Percentiles rank a stretch among this genome's conserved stretches.
Evolutionary conservation across 2,797 vertebrate genomes (phyloP).

Genomic region (Melanotaenia nigrans): DNA sequence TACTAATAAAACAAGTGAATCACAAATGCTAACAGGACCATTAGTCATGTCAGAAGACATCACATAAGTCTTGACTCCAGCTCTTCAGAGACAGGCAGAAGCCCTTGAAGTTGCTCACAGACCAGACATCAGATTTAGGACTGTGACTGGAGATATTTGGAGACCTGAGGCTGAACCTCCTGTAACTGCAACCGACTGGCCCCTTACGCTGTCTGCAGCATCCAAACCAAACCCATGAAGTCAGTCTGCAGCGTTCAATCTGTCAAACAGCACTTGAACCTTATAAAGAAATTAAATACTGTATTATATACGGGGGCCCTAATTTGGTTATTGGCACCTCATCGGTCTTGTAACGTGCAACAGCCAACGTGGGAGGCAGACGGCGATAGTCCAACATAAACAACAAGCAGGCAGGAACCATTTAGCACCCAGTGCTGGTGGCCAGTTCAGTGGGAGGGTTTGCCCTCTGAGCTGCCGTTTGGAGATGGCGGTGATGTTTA

Average conservation of each 20-base stretch:
- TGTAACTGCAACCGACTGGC: background rate
- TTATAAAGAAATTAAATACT: constrained; percentile 48
- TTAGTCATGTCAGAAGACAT: too few relatives aligned
- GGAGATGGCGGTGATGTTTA: constrained; percentile 56
- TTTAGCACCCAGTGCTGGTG: constrained; percentile 26
- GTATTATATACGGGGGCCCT: constrained; percentile 38
- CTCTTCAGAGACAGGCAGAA: too few relatives aligned
- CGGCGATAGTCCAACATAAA: constrained; percentile 59
- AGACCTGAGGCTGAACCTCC: too few relatives aligned
- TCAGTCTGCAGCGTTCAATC: constrained; percentile 24
- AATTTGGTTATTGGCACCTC: constrained; percentile 68
- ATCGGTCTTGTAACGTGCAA: constrained; percentile 40
- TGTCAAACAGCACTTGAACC: constrained; percentile 26
- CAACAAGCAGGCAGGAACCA: constrained; percentile 48
- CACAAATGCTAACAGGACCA: too few relatives aligned
- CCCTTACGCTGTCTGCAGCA: background rate
- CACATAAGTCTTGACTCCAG: too few relatives aligned
- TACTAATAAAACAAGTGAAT: too few relatives aligned
- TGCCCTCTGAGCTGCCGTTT: constrained; percentile 36
- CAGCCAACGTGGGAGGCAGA: constrained; percentile 37
- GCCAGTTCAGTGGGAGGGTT: constrained; percentile 12
- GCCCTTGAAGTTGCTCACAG: too few relatives aligned
- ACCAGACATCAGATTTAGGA: background rate
- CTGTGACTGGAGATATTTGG: background rate
- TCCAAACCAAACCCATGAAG: background rate